A percentile compares a stretch with the other conserved stretches of the same genome.
These are phyloP conservation scores for Neoaliturus tenellus DNA, from an alignment of 2,888 invertebrate species.

Conservation along the genomic window DNA sequence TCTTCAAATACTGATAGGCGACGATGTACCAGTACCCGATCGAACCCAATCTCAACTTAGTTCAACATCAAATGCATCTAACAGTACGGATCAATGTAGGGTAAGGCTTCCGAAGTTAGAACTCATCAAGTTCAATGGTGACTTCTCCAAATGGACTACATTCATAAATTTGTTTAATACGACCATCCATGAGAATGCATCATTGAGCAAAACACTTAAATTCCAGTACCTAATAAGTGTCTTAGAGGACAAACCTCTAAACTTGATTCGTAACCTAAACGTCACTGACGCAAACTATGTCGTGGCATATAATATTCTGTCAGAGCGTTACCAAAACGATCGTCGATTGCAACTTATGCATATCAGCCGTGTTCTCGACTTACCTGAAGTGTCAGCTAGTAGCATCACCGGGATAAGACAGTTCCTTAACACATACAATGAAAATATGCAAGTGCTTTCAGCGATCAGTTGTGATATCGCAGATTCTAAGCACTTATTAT, in stretches of 20 bases:
- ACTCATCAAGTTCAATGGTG: not conserved
- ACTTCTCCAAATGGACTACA: not conserved
- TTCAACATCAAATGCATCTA: not conserved
- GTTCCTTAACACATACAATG: too few relatives aligned
- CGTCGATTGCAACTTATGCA: too few relatives aligned
- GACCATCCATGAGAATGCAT: not conserved
- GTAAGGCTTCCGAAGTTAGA: conserved; percentile 18
- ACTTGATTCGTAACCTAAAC: not conserved
- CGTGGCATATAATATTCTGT: conserved; percentile 35
- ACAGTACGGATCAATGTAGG: not conserved
- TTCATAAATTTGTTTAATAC: conserved; percentile 22
- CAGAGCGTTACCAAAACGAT: too few relatives aligned
- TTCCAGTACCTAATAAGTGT: not conserved
- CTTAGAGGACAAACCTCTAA: not conserved
- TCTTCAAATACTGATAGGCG: not conserved
- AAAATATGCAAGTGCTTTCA: not conserved
- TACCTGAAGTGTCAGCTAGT: too few relatives aligned
- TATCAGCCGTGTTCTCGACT: too few relatives aligned
- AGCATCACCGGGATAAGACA: too few relatives aligned
- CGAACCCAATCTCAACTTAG: not conserved
- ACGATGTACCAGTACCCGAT: not conserved
- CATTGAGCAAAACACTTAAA: not conserved
- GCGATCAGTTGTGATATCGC: too few relatives aligned
- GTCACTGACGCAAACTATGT: conserved; percentile 25
- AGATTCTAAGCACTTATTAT: too few relatives aligned